phyloP scores from a whole-genome alignment of 1,140 invertebrate species.

The Papilio glaucus region DNA sequence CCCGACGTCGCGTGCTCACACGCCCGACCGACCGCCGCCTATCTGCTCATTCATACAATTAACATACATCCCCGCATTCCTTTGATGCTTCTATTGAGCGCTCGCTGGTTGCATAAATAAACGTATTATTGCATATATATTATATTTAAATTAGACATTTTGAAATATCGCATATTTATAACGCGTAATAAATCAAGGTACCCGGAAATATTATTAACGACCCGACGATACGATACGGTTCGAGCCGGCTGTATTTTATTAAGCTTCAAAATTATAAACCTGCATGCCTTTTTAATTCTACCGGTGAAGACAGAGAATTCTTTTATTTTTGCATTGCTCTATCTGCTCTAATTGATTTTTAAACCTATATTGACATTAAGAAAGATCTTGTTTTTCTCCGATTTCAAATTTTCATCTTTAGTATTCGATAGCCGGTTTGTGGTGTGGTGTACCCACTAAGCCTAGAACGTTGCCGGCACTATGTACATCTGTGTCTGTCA shows the following conservation, averaged over 20 bases:
- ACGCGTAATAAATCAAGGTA: background rate
- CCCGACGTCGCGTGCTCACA: constrained; percentile 38
- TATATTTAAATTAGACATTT: constrained; percentile 28
- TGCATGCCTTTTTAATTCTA: background rate
- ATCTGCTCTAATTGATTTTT: no score
- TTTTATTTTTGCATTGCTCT: background rate
- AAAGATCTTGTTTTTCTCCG: no score
- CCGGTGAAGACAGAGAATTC: background rate
- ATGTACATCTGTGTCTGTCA: no score
- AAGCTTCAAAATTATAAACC: background rate
- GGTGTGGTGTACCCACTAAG: no score
- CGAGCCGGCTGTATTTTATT: background rate
- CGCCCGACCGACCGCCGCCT: constrained; percentile 38
- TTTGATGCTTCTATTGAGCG: constrained; percentile 27
- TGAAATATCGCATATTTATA: constrained; percentile 16
- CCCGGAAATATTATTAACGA: background rate
- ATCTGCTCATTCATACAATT: constrained; percentile 44
- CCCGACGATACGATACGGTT: background rate
- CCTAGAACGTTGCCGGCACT: no score
- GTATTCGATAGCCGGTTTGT: no score
- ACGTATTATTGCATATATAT: constrained; percentile 21
- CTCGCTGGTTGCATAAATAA: constrained; percentile 25
- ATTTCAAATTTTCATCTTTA: no score
- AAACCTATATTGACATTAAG: no score
- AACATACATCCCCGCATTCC: constrained; percentile 36